Conservation (phyloP, 2,113 vertebrate genomes). For the Campylomormyrus tamandua region DNA sequence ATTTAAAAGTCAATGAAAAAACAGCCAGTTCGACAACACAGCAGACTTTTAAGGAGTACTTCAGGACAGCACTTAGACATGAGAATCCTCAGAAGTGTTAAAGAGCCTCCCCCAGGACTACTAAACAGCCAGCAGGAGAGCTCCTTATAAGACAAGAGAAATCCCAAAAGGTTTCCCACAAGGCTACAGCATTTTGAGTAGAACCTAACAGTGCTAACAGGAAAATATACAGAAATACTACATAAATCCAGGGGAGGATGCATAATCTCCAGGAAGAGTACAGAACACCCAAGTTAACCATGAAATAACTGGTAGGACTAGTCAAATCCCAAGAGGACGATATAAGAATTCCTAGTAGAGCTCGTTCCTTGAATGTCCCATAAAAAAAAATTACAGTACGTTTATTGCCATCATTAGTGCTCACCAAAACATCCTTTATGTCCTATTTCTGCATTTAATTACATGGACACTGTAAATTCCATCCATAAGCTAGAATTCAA, state of each 20-base stretch:
- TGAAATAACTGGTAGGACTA: background rate
- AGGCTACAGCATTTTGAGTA: background rate
- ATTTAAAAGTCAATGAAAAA: background rate
- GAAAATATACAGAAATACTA: background rate
- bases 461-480: background rate
- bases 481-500: background rate
- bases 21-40: background rate
- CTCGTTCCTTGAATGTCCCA: background rate
- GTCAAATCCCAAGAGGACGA: background rate
- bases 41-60: background rate
- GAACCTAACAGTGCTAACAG: background rate
- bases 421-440: background rate
- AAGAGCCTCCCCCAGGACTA: background rate
- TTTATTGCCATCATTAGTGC: background rate
- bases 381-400: background rate
- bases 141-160: background rate
- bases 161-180: background rate
- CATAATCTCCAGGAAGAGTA: background rate
- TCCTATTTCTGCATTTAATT: background rate
- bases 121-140: background rate
- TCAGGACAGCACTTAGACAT: background rate
- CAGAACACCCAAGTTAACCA: constrained; percentile 1
- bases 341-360: background rate
- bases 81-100: background rate
- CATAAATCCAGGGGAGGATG: background rate